Percentiles rank a stretch among this genome's conserved stretches.
Conservation (phyloP, 2,888 invertebrate species). For the Mactromeris polynyma region DNA sequence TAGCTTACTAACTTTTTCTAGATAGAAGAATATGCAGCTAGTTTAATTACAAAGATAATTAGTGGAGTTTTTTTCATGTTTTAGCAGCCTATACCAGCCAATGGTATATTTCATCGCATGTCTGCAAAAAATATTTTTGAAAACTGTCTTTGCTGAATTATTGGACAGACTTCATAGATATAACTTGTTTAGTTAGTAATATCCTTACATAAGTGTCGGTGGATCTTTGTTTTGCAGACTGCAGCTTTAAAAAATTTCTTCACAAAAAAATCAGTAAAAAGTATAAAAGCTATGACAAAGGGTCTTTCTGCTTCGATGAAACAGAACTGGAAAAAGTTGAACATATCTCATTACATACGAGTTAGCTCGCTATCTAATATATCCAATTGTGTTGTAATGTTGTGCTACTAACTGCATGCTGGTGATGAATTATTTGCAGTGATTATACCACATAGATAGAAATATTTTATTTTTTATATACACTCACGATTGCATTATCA, state of each 20-base stretch:
- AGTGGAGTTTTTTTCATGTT: background rate
- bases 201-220: background rate
- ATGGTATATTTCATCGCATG: background rate
- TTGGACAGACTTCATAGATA: background rate
- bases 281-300: background rate
- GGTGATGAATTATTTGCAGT: constrained; percentile 6
- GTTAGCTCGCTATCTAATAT: background rate
- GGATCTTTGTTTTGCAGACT: background rate
- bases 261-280: background rate
- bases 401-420: constrained; percentile 42
- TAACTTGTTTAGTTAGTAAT: background rate
- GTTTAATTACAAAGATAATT: background rate
- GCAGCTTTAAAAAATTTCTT: background rate
- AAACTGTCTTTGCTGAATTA: too few relatives aligned
- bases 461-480: background rate
- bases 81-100: background rate
- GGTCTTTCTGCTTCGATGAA: background rate
- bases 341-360: background rate
- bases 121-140: background rate
- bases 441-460: background rate
- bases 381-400: background rate
- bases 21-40: background rate
- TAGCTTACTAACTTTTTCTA: constrained; percentile 20
- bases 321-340: background rate
- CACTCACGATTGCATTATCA: background rate